These are phyloP conservation scores for Microcebus tavaratra DNA, from an alignment of 2,113 vertebrate species.

Conservation along the genomic window DNA sequence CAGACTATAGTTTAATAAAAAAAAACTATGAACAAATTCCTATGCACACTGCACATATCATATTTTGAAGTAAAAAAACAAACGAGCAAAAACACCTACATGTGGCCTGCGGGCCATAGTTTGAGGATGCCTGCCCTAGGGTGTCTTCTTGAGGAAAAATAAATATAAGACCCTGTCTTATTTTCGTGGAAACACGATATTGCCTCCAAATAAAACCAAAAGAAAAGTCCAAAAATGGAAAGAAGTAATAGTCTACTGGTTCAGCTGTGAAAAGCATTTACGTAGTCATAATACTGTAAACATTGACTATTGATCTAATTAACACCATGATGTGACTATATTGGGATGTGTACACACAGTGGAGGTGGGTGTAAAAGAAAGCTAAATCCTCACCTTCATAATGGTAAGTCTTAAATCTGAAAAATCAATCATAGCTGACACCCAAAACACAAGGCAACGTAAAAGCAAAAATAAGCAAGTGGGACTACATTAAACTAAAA, in stretches of 20 bases:
- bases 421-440: background rate
- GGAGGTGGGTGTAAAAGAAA: background rate
- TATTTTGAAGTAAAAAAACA: too few relatives aligned
- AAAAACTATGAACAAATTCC: too few relatives aligned
- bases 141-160: too few relatives aligned
- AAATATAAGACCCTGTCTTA: too few relatives aligned
- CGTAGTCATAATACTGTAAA: background rate
- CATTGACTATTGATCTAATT: background rate
- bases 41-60: too few relatives aligned
- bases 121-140: too few relatives aligned
- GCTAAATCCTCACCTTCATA: background rate
- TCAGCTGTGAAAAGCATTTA: background rate
- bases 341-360: background rate
- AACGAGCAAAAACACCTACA: too few relatives aligned
- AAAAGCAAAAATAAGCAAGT: background rate
- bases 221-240: background rate
- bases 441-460: background rate
- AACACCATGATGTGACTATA: background rate
- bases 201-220: background rate
- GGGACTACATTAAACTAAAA: background rate
- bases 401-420: background rate
- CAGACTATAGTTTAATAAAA: too few relatives aligned
- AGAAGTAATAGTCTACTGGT: background rate
- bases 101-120: too few relatives aligned
- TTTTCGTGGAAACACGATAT: too few relatives aligned